Evolutionary conservation across 1,140 invertebrate species (phyloP).

Genomic region (Drosophila obscura): DNA sequence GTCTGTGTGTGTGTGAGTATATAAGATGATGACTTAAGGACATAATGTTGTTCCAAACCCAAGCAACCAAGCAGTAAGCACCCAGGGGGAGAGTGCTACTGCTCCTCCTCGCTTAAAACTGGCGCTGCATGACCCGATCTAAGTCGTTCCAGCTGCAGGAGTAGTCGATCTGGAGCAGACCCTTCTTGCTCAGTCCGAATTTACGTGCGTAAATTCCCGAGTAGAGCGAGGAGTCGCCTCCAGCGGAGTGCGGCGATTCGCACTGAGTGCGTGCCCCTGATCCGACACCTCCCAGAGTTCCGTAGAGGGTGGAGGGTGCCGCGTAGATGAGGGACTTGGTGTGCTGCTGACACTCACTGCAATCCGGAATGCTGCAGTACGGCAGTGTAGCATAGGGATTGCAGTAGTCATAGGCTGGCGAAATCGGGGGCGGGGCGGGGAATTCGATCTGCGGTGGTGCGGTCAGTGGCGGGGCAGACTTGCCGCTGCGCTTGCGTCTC

Average conservation of each 20-base stretch:
- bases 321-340: slow-evolving; percentile 66
- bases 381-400: slow-evolving; percentile 78
- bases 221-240: slow-evolving; percentile 75
- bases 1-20: slow-evolving; percentile 3
- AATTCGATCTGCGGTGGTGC: slow-evolving; percentile 71
- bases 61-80: slow-evolving; percentile 45
- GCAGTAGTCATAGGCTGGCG: slow-evolving; percentile 79
- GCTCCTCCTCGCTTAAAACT: slow-evolving; percentile 43
- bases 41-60: slow-evolving; percentile 51
- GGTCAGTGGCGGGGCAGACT: slow-evolving; percentile 7
- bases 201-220: slow-evolving; percentile 81
- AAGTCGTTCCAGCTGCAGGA: slow-evolving; percentile 88
- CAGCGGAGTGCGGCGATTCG: slow-evolving; percentile 39
- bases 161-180: slow-evolving; percentile 89
- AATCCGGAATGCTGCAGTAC: slow-evolving; percentile 78
- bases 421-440: slow-evolving; percentile 76
- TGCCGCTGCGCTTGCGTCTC: slow-evolving; percentile 50
- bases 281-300: slow-evolving; percentile 43
- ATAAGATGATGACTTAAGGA: slow-evolving; percentile 46
- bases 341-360: slow-evolving; percentile 73
- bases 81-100: not conserved
- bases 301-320: slow-evolving; percentile 68
- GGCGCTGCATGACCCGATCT: slow-evolving; percentile 85
- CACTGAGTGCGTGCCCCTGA: not conserved
- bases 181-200: slow-evolving; percentile 87